These are phyloP conservation scores for Hirundo rustica DNA, from an alignment of 2,797 vertebrate genomes.

Conservation along the genomic window DNA sequence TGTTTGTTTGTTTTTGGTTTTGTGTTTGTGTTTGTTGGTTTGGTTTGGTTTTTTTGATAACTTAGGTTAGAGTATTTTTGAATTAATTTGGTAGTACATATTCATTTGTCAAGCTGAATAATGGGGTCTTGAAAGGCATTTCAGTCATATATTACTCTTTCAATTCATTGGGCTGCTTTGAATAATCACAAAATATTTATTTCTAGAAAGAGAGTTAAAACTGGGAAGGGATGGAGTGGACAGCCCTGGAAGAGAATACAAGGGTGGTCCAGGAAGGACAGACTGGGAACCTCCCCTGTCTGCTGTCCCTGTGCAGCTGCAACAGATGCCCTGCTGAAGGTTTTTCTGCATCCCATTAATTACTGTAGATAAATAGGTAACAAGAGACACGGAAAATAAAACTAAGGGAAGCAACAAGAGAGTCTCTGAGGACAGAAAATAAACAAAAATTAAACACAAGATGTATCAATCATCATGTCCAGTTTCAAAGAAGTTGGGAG, in stretches of 20 bases:
- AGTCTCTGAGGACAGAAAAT: not conserved
- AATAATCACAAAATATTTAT: not conserved
- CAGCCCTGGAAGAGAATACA: not conserved
- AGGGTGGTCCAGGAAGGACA: not conserved
- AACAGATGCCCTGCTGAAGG: not conserved
- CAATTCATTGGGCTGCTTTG: not conserved
- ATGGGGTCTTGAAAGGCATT: not conserved
- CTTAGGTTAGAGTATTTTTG: not conserved
- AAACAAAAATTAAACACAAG: not conserved
- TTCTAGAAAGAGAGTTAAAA: not conserved
- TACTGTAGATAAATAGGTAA: not conserved
- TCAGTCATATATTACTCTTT: not conserved
- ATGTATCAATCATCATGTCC: not conserved
- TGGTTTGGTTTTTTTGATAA: not conserved
- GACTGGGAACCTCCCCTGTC: fast-evolving
- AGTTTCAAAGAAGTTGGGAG: not conserved
- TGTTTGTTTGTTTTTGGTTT: too few species aligned
- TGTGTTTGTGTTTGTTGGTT: too few species aligned
- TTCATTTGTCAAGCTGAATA: not conserved
- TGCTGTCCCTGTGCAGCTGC: not conserved
- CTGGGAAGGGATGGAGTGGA: not conserved
- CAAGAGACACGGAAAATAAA: not conserved
- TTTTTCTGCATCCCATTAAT: not conserved
- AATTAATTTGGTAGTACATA: not conserved
- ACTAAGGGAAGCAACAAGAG: not conserved